Evolutionary conservation across 2,113 vertebrate genomes (phyloP), one percentile per base, ranked within the genome.

Genomic region (Tringa solitaria): DNA sequence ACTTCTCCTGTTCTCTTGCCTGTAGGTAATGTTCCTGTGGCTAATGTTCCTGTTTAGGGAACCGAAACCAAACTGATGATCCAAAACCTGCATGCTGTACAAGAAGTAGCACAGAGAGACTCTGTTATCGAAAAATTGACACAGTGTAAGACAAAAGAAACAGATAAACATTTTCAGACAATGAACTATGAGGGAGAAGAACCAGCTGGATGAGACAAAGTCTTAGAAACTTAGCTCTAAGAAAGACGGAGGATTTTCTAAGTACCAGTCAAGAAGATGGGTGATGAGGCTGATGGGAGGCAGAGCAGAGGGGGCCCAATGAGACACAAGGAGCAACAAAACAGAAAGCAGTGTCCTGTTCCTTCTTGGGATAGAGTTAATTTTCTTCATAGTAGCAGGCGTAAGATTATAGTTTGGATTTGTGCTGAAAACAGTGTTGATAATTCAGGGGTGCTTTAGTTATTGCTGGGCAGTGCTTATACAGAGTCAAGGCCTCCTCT

Each of bases 81-180:
- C 4, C 22, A 41, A 88, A 88, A 35, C 15, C 11, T 85, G 27
- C 7, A 10, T 39, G 28, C 8, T 23, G 5, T 57, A 51, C n/a
- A 81, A 77, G 46, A 20, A 76, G 48, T 63, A 50, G 33, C 39
- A 73, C 8, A 43, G 41, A 69, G 8, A 43, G 16, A 24, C 28
- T 57, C 61, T 1, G 2, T 32, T 74, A 33, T 56, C 1, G 67
- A 65, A 88, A 75, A 61, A 5, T 9, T 0, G 0, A 39, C 14
- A 10, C 39, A n/a, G 6, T 35, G 4, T 56, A 61, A 87, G n/a
- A 61, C 15, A 74, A 65, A 81, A 65, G 6, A 69, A 45, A 7
- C 2, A 53, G 50, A 70, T 35, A 4, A 30, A 20, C 68, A 26
- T 63, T 33, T 14, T 43, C 16, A 27, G 59, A 14, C 2, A 13